These are phyloP conservation scores for Eulemur mongoz DNA, from an alignment of 2,797 vertebrate genomes.

Conservation along the genomic window DNA sequence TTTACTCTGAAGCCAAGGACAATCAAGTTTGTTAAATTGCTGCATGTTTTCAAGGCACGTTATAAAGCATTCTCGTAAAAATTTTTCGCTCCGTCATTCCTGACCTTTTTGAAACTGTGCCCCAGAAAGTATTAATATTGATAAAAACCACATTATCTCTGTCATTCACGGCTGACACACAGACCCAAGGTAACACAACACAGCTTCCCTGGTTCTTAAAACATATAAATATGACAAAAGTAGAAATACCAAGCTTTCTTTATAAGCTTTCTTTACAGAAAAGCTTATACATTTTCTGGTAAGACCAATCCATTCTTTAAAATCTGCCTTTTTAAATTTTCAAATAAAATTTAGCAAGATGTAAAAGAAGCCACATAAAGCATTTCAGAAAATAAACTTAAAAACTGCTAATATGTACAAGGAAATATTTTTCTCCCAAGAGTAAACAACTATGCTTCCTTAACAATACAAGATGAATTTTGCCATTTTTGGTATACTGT, in stretches of 20 bases:
- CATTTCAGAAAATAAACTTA: neutral
- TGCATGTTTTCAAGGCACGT: conserved; percentile 50
- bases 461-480: neutral
- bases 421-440: neutral
- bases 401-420: neutral
- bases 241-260: conserved; percentile 18
- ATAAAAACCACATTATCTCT: conserved; percentile 68
- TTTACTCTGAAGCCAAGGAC: conserved; percentile 64
- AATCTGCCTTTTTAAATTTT: neutral
- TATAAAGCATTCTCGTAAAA: conserved; percentile 50
- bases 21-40: conserved; percentile 34
- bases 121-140: conserved; percentile 62
- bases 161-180: conserved; percentile 33
- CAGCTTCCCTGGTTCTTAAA: neutral
- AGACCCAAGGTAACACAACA: conserved; percentile 8
- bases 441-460: neutral
- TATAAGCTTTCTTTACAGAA: neutral
- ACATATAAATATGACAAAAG: neutral
- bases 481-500: neutral
- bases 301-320: neutral
- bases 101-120: conserved; percentile 66
- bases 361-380: neutral
- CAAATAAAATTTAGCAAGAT: neutral
- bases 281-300: neutral
- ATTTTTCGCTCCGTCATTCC: conserved; percentile 58